Percentiles rank a stretch among this genome's conserved stretches.
Evolutionary conservation across 2,113 vertebrate genomes (phyloP).

Genomic region (Rhea americana): DNA sequence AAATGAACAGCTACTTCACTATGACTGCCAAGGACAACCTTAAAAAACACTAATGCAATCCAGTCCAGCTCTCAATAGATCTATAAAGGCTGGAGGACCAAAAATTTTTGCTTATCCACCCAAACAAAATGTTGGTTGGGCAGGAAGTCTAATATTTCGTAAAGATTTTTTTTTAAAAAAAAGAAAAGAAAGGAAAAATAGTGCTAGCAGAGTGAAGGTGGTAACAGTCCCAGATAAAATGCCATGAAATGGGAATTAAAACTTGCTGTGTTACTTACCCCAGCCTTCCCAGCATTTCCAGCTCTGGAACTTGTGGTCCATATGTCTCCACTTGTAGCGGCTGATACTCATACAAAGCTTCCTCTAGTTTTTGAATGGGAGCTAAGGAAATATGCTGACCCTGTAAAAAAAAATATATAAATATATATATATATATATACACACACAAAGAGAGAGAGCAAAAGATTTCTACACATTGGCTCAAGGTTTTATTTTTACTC

Average conservation of each 20-base stretch:
- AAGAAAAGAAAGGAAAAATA: no score
- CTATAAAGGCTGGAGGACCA: conserved; percentile 61
- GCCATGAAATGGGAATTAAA: conserved; percentile 43
- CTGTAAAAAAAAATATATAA: conserved; percentile 62
- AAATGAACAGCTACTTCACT: conserved; percentile 74
- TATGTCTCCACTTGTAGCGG: conserved; percentile 85
- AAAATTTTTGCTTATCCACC: conserved; percentile 63
- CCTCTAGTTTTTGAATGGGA: conserved; percentile 84
- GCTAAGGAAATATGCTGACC: conserved; percentile 89
- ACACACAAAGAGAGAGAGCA: background rate
- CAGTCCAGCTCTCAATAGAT: conserved; percentile 67
- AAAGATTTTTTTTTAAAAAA: background rate
- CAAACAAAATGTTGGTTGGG: conserved; percentile 64
- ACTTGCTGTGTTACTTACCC: conserved; percentile 80
- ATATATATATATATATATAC: no score
- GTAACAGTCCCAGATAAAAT: background rate
- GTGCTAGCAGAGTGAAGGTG: background rate
- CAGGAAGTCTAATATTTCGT: conserved; percentile 58
- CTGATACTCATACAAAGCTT: conserved; percentile 87
- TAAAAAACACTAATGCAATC: conserved; percentile 60
- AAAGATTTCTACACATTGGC: background rate
- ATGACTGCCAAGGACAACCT: conserved; percentile 59
- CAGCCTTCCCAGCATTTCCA: conserved; percentile 84
- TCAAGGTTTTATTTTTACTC: background rate
- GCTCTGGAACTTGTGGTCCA: conserved; percentile 88